A percentile compares a stretch with the other conserved stretches of the same genome.
These are phyloP conservation scores for Oryzias celebensis DNA, from an alignment of 2,113 vertebrate species.

Conservation along the genomic window DNA sequence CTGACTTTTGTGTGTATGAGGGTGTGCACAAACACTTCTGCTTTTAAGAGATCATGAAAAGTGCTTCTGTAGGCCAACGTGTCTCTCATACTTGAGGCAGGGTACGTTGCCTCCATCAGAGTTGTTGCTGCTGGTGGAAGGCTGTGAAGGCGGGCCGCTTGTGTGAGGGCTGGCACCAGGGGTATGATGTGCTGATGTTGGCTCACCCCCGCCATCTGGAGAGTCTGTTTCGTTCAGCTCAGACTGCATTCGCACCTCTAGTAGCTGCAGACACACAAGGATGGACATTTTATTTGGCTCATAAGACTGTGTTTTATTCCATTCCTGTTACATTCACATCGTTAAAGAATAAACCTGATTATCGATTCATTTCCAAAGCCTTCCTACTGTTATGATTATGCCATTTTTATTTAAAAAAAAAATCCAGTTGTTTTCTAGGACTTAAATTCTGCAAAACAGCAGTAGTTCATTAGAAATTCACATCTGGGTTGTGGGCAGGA, in stretches of 20 bases:
- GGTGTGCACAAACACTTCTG: conserved; percentile 19
- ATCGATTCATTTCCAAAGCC: no score
- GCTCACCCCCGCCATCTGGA: conserved; percentile 85
- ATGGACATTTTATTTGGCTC: not conserved
- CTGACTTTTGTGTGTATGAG: conserved; percentile 32
- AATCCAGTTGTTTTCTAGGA: no score
- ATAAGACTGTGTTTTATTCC: no score
- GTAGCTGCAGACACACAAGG: conserved; percentile 75
- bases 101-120: conserved; percentile 95
- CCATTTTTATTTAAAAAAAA: no score
- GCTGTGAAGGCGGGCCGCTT: conserved; percentile 87
- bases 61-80: conserved; percentile 1
- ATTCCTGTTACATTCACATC: no score
- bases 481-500: no score
- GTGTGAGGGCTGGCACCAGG: conserved; percentile 88
- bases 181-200: conserved; percentile 84
- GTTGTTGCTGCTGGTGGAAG: conserved; percentile 95
- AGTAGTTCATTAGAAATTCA: no score
- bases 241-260: conserved; percentile 92
- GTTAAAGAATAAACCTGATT: no score
- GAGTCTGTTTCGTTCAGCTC: conserved; percentile 92
- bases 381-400: no score
- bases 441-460: no score
- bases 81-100: conserved; percentile 87
- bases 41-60: conserved; percentile 13